Conservation (phyloP, 2,113 vertebrate genomes). For the Labeo rohita region DNA sequence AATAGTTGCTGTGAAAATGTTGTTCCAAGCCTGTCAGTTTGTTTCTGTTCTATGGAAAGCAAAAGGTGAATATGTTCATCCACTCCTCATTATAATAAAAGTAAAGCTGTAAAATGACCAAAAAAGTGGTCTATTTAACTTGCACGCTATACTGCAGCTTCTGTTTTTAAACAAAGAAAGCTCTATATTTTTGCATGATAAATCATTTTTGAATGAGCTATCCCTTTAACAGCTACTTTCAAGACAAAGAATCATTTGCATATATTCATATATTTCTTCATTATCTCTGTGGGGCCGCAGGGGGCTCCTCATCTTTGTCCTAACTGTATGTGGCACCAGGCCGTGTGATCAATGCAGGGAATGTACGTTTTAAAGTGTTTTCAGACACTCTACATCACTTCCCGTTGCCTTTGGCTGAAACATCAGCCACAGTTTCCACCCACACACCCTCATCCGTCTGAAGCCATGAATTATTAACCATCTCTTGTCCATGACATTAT, state of each 20-base stretch:
- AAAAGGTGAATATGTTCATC: background rate
- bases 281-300: background rate
- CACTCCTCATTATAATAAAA: background rate
- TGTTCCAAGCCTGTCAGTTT: background rate
- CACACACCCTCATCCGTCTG: constrained; percentile 39
- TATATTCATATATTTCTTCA: constrained; percentile 20
- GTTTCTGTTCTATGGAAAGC: background rate
- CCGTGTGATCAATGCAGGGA: constrained; percentile 11
- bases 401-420: constrained; percentile 38
- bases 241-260: background rate
- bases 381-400: constrained; percentile 20
- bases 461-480: constrained; percentile 45
- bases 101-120: background rate
- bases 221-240: background rate
- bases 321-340: background rate
- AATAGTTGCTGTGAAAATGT: background rate
- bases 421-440: constrained; percentile 36
- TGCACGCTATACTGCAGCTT: background rate
- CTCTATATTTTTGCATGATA: background rate
- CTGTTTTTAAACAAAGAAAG: background rate
- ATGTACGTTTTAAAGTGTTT: constrained; percentile 34
- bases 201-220: background rate
- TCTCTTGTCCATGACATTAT: constrained; percentile 44
- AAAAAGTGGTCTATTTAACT: background rate
- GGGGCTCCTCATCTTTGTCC: background rate